A percentile compares a stretch with the other conserved stretches of the same genome.
Conservation (phyloP, 1,140 invertebrate species). For the Listronotus bonariensis region DNA sequence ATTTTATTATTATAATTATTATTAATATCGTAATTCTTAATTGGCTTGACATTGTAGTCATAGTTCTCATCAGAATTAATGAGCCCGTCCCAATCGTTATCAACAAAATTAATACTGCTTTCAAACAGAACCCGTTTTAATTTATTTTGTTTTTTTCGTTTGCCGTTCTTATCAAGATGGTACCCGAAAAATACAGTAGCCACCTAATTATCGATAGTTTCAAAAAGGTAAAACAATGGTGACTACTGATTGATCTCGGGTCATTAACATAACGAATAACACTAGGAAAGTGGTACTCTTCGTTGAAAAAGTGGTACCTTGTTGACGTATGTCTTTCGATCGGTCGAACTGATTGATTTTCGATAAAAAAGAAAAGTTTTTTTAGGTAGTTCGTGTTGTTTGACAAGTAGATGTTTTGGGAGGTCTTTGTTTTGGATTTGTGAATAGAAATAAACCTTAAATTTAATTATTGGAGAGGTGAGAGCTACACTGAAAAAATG, state of each 20-base stretch:
- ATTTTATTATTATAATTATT: too few species aligned
- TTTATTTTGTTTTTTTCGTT: constrained; percentile 7
- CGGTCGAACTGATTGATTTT: constrained; percentile 19
- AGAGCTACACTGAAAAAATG: too few species aligned
- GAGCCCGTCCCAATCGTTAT: neutral
- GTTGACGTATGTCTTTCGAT: constrained; percentile 26
- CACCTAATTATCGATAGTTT: constrained; percentile 29
- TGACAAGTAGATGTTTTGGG: too few species aligned
- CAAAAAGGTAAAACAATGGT: constrained; percentile 28
- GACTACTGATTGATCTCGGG: constrained; percentile 34
- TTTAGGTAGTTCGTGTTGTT: too few species aligned
- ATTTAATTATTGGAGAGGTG: too few species aligned
- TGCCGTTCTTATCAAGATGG: constrained; percentile 22
- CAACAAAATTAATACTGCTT: constrained; percentile 16
- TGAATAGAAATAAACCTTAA: too few species aligned
- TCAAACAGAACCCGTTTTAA: constrained; percentile 11
- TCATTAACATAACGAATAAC: constrained; percentile 36
- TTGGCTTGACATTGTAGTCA: too few species aligned
- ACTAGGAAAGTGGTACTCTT: constrained; percentile 29
- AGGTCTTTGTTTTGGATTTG: too few species aligned
- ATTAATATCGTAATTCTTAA: too few species aligned
- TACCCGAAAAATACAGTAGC: constrained; percentile 31
- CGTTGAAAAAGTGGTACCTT: constrained; percentile 18
- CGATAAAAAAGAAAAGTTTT: constrained; percentile 2
- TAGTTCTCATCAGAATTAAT: constrained; percentile 13